A percentile compares a stretch with the other conserved stretches of the same genome.
Conservation (phyloP, 2,888 invertebrate genomes). For the Leucoptera coffeella region DNA sequence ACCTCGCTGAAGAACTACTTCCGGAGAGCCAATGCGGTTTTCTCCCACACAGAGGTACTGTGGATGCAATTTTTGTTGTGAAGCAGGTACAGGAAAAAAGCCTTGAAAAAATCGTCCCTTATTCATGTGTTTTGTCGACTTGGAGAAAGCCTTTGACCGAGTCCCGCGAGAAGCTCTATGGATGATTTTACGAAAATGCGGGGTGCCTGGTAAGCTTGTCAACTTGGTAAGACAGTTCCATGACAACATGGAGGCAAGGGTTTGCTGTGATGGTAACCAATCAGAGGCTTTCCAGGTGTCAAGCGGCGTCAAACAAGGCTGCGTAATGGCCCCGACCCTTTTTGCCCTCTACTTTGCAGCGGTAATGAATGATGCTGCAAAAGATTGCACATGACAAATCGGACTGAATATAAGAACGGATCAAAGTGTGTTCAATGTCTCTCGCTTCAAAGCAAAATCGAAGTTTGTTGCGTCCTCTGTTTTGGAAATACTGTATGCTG, state of each 20-base stretch:
- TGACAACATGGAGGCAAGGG: background rate
- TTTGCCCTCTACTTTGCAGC: slow-evolving; percentile 2
- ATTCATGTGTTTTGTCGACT: too few relatives aligned
- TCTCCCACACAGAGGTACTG: slow-evolving; percentile 6
- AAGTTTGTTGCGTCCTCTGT: too few relatives aligned
- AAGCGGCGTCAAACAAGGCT: slow-evolving; percentile 1
- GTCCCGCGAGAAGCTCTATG: background rate
- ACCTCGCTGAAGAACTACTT: background rate
- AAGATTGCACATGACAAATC: background rate
- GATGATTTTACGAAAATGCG: background rate
- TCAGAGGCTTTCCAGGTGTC: background rate
- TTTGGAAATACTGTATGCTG: slow-evolving; percentile 8
- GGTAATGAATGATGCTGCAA: background rate
- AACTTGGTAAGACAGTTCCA: slow-evolving; percentile 1
- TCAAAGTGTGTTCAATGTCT: background rate
- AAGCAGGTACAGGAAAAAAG: slow-evolving; percentile 4
- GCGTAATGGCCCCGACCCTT: slow-evolving; percentile 1
- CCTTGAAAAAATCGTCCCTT: background rate
- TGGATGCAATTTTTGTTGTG: slow-evolving; percentile 7
- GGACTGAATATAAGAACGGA: background rate
- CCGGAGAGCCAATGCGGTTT: slow-evolving; percentile 7
- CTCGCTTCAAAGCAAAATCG: slow-evolving; percentile 1
- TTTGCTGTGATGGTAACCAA: background rate
- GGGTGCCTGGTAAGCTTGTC: background rate
- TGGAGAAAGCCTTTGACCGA: slow-evolving; percentile 1